These are phyloP conservation scores for Cheilosia vulpina DNA, from an alignment of 2,888 invertebrate species.

Conservation along the genomic window DNA sequence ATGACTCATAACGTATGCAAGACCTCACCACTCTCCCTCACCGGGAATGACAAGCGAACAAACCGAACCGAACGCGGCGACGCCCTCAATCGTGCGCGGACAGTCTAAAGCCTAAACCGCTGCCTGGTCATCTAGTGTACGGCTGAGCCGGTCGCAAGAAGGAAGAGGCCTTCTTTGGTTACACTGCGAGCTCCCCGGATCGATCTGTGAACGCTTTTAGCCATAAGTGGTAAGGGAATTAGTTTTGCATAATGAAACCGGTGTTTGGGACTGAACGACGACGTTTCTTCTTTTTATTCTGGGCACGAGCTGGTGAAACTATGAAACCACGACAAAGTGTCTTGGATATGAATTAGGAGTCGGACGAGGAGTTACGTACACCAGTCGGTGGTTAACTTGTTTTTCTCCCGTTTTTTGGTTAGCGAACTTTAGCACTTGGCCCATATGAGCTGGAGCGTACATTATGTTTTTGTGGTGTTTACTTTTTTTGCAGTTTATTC, in stretches of 20 bases:
- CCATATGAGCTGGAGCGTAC: constrained; percentile 19
- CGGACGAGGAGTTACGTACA: constrained; percentile 9
- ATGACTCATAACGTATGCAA: constrained; percentile 64
- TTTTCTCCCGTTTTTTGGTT: constrained; percentile 8
- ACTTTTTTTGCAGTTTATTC: constrained; percentile 16
- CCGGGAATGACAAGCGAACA: constrained; percentile 18
- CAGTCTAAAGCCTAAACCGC: constrained; percentile 46
- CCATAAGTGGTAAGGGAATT: constrained; percentile 60
- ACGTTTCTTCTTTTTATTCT: constrained; percentile 40
- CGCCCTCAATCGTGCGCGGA: constrained; percentile 68
- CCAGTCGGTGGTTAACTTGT: constrained; percentile 17
- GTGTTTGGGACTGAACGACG: constrained; percentile 24
- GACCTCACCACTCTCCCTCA: constrained; percentile 22
- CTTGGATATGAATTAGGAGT: constrained; percentile 58
- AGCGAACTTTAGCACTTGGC: constrained; percentile 54
- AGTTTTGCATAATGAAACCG: constrained; percentile 65
- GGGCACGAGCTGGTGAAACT: constrained; percentile 52
- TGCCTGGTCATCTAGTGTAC: constrained; percentile 44
- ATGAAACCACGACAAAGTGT: constrained; percentile 42
- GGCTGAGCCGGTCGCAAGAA: constrained; percentile 6
- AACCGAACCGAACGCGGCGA: constrained; percentile 38
- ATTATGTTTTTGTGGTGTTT: constrained; percentile 16
- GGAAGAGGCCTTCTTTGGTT: constrained; percentile 18
- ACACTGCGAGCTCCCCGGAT: background rate
- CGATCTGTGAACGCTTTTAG: constrained; percentile 19